Base-by-base conservation (phyloP, 2,888 invertebrate genomes). In the Mesochorus sp. region DNA sequence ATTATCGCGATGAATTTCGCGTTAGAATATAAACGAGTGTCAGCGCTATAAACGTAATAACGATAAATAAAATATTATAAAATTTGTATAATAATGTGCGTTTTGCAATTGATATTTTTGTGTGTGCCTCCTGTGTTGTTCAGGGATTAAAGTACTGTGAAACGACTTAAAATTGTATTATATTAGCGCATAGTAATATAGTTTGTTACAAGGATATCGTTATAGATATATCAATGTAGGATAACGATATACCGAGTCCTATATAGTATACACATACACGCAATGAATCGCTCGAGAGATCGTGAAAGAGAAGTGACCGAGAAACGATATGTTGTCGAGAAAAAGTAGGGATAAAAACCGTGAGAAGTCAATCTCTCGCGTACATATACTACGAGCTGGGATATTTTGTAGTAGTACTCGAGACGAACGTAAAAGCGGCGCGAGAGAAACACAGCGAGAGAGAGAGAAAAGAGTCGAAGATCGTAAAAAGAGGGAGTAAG, bases 321-420 rank as follows among this genome's bases (percentile, higher is more conserved):
- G 59, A 71, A 66, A 28, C 31, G 57, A 42, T 55, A 28, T 49
- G 26, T 39, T 17, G 19, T 21, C 37, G 39, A 57, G 31, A 12
- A 37, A 51, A 67, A 82, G 85, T 80, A 82, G 85, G 81, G 71
- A 82, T 83, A 79, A 82, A 83, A 79, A 80, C 74, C 81, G 75
- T 80, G 57, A 80, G 80, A 83, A 81, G 80, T 80, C 80, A 82
- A 82, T 79, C 85, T 82, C 81, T 83, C 81, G 82, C n/a, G n/a
- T n/a, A n/a, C n/a, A n/a, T n/a, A n/a, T 85, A 85, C 85, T 80
- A 64, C 79, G 59, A 42, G 79, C 53, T 44, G 44, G 39, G n/a
- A n/a, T n/a, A 68, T 72, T 61, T 64, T 57, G 64, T 74, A 66
- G 64, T 74, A 66, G 68, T 74, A 66, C 76, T 55, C 68, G 76